phyloP scores from a whole-genome alignment of 2,888 invertebrate species.

The Megastigmus dorsalis region DNA sequence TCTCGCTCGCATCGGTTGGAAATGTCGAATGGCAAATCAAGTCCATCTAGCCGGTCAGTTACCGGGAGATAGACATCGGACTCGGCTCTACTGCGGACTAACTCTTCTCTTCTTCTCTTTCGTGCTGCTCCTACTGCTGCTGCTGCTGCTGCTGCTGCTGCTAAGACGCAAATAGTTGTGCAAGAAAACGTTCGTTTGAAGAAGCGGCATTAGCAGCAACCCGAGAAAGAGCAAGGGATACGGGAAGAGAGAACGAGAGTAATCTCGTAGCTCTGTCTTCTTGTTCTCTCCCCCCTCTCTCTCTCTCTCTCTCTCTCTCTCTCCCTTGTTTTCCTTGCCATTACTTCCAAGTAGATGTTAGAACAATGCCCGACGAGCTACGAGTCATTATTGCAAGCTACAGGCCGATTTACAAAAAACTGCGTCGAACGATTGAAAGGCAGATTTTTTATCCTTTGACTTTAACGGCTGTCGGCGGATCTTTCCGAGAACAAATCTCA shows the following conservation, averaged over 20 bases:
- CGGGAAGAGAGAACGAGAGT: constrained; percentile 11
- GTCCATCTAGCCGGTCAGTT: constrained; percentile 42
- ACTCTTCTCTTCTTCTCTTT: neutral
- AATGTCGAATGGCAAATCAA: constrained; percentile 53
- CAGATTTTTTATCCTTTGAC: neutral
- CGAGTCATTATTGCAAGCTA: constrained; percentile 23
- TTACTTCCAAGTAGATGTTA: constrained; percentile 38
- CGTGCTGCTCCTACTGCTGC: neutral
- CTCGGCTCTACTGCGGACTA: constrained; percentile 1
- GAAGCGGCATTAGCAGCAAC: constrained; percentile 45
- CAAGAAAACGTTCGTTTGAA: constrained; percentile 52
- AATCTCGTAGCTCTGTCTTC: neutral
- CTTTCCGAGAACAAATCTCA: constrained; percentile 16
- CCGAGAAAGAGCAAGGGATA: constrained; percentile 21
- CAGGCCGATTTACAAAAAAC: constrained; percentile 15
- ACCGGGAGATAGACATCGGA: constrained; percentile 49
- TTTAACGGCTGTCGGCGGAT: constrained; percentile 9
- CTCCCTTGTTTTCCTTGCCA: constrained; percentile 8
- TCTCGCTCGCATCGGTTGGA: constrained; percentile 2
- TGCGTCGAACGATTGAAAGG: neutral
- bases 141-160: constrained; percentile 1
- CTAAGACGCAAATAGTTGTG: constrained; percentile 35
- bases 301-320: constrained; percentile 18
- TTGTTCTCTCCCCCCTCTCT: neutral
- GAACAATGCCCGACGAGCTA: constrained; percentile 36